A percentile compares a stretch with the other conserved stretches of the same genome.
Conservation (phyloP, 1,140 invertebrate species). For the Zaprionus lachaisei region DNA sequence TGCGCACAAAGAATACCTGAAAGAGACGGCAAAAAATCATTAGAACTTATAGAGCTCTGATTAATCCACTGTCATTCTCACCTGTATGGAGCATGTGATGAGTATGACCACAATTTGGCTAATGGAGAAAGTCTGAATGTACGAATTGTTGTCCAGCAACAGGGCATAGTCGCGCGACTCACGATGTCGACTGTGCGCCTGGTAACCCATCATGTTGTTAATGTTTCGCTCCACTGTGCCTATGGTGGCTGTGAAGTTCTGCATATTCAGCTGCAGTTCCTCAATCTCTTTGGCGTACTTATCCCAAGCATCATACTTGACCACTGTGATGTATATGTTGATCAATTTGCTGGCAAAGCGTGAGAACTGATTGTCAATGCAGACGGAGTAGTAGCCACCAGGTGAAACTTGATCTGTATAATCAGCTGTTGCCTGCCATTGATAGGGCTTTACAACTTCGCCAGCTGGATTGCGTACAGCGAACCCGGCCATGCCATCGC, state of each 20-base stretch:
- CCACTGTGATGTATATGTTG: constrained; percentile 96
- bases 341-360: constrained; percentile 96
- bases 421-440: constrained; percentile 94
- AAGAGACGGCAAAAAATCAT: constrained; percentile 59
- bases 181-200: constrained; percentile 91
- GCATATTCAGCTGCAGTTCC: constrained; percentile 93
- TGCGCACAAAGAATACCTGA: constrained; percentile 95
- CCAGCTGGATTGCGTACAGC: constrained; percentile 94
- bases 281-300: constrained; percentile 95
- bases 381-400: constrained; percentile 96
- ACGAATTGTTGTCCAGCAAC: constrained; percentile 92
- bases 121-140: constrained; percentile 94
- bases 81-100: constrained; percentile 87
- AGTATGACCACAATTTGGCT: constrained; percentile 93
- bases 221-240: constrained; percentile 92
- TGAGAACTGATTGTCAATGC: constrained; percentile 97
- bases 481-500: constrained; percentile 96
- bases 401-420: constrained; percentile 92
- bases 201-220: constrained; percentile 93
- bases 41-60: not conserved
- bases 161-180: constrained; percentile 93
- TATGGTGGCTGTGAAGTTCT: constrained; percentile 94
- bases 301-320: constrained; percentile 97
- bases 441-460: constrained; percentile 93
- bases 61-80: constrained; percentile 20